Conservation (phyloP, 2,113 vertebrate genomes). For the Sapayoa aenigma region DNA sequence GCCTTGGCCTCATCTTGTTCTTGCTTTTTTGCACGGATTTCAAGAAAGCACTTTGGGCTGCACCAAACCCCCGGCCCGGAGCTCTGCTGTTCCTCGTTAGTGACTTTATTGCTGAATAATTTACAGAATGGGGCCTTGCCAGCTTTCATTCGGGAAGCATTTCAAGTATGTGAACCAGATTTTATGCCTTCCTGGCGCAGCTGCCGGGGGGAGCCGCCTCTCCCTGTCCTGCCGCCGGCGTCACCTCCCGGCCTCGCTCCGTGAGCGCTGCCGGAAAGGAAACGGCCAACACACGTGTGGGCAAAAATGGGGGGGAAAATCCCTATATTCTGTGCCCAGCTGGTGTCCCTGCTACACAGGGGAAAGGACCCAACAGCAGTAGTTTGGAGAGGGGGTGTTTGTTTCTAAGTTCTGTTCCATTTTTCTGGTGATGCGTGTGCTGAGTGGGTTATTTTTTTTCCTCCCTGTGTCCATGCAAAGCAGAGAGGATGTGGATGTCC, state of each 20-base stretch:
- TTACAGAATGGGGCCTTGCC: conserved; percentile 57
- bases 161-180: conserved; percentile 65
- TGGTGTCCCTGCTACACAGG: accelerated
- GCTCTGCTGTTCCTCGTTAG: conserved; percentile 43
- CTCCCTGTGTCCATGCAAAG: accelerated
- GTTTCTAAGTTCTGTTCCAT: neutral
- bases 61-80: neutral
- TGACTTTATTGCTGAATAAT: conserved; percentile 69
- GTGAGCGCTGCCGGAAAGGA: accelerated
- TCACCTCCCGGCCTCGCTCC: neutral
- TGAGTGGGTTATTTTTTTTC: neutral
- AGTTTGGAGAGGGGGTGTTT: neutral
- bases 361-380: accelerated
- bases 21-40: neutral
- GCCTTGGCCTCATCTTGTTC: neutral
- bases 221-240: neutral
- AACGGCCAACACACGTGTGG: accelerated
- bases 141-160: conserved; percentile 67
- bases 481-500: neutral
- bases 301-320: neutral
- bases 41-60: neutral
- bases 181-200: conserved; percentile 63
- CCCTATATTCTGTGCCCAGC: accelerated
- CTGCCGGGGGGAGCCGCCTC: conserved; percentile 23
- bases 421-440: accelerated